phyloP scores from a whole-genome alignment of 2,888 invertebrate species.

The Metellina segmentata region DNA sequence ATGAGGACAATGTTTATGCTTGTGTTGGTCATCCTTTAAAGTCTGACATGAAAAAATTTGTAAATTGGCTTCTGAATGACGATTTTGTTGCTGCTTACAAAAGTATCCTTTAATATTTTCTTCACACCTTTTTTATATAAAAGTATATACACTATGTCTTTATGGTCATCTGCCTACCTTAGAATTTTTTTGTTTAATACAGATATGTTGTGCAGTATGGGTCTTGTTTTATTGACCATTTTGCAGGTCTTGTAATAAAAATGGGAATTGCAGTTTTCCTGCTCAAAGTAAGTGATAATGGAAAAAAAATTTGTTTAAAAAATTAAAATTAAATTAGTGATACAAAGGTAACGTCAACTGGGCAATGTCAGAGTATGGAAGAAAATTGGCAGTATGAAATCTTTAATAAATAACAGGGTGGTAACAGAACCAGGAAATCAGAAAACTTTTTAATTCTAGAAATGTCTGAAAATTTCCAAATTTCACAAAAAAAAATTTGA shows the following conservation, averaged over 20 bases:
- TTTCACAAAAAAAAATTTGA: too few relatives aligned
- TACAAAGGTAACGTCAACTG: too few relatives aligned
- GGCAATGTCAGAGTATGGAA: too few relatives aligned
- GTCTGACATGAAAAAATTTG: slow-evolving; percentile 91
- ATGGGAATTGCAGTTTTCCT: background rate
- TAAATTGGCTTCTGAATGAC: slow-evolving; percentile 92
- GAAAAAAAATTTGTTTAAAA: too few relatives aligned
- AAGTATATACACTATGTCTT: too few relatives aligned
- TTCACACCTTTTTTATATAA: background rate
- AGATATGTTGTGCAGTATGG: background rate
- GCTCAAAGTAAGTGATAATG: too few relatives aligned
- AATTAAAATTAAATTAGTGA: too few relatives aligned
- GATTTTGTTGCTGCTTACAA: slow-evolving; percentile 88
- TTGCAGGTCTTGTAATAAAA: background rate
- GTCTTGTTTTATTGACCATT: background rate
- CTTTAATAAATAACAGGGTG: too few relatives aligned
- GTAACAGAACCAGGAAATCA: too few relatives aligned
- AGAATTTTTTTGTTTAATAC: background rate
- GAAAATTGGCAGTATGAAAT: too few relatives aligned
- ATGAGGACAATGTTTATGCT: slow-evolving; percentile 94
- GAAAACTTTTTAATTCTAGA: too few relatives aligned
- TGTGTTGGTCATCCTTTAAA: slow-evolving; percentile 98
- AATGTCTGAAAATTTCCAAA: too few relatives aligned
- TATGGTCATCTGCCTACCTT: background rate
- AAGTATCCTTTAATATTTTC: slow-evolving; percentile 84